Evolutionary conservation across 2,797 vertebrate genomes (phyloP).

Genomic region (Parambassis ranga): DNA sequence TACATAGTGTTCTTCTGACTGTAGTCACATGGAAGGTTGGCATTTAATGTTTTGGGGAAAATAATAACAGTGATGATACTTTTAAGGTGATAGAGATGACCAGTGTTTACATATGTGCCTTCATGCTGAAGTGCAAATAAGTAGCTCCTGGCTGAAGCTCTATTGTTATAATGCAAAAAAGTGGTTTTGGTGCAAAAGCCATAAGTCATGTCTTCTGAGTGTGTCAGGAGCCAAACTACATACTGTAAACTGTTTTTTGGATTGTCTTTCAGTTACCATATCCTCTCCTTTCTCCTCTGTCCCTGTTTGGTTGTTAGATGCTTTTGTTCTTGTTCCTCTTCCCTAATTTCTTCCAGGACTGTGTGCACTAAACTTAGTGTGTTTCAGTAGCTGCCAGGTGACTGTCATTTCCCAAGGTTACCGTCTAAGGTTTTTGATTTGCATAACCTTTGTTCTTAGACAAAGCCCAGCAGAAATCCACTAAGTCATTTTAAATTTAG

Average conservation of each 20-base stretch:
- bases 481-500: slow-evolving; percentile 34
- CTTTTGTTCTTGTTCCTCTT: not conserved
- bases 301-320: not conserved
- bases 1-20: slow-evolving; percentile 41
- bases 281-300: not conserved
- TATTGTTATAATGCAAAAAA: too few species aligned
- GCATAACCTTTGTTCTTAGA: slow-evolving; percentile 34
- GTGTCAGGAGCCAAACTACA: too few species aligned
- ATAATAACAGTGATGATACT: too few species aligned
- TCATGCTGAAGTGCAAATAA: too few species aligned
- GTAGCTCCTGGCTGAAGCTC: too few species aligned
- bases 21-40: slow-evolving; percentile 10
- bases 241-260: too few species aligned
- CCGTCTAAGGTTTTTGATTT: slow-evolving; percentile 32
- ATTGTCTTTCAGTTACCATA: too few species aligned
- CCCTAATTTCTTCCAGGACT: not conserved
- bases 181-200: too few species aligned
- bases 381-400: not conserved
- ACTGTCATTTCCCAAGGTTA: slow-evolving; percentile 27
- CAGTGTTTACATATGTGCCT: too few species aligned
- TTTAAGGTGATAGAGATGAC: too few species aligned
- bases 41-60: slow-evolving; percentile 31
- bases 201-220: too few species aligned
- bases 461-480: slow-evolving; percentile 7
- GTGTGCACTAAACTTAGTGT: slow-evolving; percentile 9